Evolutionary conservation across 2,797 vertebrate species (phyloP), one percentile per base, ranked within the genome.

Genomic region (Taeniopygia guttata): DNA sequence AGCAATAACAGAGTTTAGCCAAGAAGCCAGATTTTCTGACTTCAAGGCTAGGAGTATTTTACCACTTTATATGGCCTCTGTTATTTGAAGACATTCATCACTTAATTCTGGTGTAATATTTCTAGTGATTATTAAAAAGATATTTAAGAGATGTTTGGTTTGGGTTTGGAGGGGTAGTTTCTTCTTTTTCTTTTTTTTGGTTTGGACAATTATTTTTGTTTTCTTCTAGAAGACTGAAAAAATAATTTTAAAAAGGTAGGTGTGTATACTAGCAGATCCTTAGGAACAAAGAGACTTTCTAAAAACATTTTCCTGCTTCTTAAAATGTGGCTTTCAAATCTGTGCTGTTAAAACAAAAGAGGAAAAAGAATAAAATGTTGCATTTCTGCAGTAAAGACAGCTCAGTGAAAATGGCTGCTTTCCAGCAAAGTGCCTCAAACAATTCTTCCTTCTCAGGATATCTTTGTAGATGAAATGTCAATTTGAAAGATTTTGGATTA

Each of bases 131-230:
- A 58, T 72, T 81, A 18, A 55, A 70, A 29, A 79, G 4, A n/a
- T 46, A 79, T 27, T 48, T 34, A 73, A 43, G 2, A 54, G 5
- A 21, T 40, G 1, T 22, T 73, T 54, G 5, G 5, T 1, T 17
- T 49, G 43, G 2, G 1, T 43, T 29, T 58, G 10, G 9, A 26
- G 5, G 2, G 4, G 4, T 10, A 43, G 6, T 18, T 21, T 38
- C 13, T 26, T 26, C 8, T 10, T 5, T 19, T 62, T 19, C 12
- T 10, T 6, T 58, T 30, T 19, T 1, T 59, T 6, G 2, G 2
- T n/a, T 38, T n/a, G 1, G 6, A 3, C 2, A 51, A 5, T 23
- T n/a, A 3, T 10, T 13, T 40, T 68, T 34, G 5, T 29, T 52
- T 62, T 38, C 19, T 70, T 38, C 16, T 46, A 6, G 21, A 30